A percentile compares a stretch with the other conserved stretches of the same genome.
phyloP scores from a whole-genome alignment of 2,797 vertebrate species.

The Acestrorhynchus altus region DNA sequence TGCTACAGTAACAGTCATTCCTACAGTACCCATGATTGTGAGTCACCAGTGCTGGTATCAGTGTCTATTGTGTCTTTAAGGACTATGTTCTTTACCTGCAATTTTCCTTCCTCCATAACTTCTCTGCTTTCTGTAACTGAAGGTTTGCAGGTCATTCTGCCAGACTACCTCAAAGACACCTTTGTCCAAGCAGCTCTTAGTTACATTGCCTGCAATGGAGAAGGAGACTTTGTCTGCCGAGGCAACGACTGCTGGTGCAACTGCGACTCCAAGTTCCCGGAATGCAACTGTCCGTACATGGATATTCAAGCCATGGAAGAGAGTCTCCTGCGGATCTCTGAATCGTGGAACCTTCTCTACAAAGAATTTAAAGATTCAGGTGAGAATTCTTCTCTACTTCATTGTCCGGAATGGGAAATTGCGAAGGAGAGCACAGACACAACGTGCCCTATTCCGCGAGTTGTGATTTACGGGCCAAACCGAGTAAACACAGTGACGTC shows the following conservation, averaged over 20 bases:
- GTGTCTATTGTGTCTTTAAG: not conserved
- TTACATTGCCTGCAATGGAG: slow-evolving; percentile 96
- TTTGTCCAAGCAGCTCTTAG: slow-evolving; percentile 94
- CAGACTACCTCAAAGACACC: slow-evolving; percentile 90
- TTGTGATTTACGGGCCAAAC: slow-evolving; percentile 59
- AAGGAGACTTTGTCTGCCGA: slow-evolving; percentile 93
- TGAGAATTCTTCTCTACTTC: slow-evolving; percentile 58
- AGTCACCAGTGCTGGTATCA: not conserved
- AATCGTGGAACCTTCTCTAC: slow-evolving; percentile 89
- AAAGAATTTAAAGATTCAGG: slow-evolving; percentile 96
- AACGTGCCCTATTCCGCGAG: slow-evolving; percentile 37
- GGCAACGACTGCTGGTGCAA: slow-evolving; percentile 96
- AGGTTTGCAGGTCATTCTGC: slow-evolving; percentile 95
- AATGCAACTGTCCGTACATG: slow-evolving; percentile 97
- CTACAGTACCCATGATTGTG: not conserved
- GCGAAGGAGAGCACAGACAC: slow-evolving; percentile 57
- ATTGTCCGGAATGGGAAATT: not conserved
- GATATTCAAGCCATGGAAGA: slow-evolving; percentile 98
- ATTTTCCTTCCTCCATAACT: not conserved
- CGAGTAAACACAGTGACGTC: slow-evolving; percentile 53
- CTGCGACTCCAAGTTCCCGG: slow-evolving; percentile 88
- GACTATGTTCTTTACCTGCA: no score
- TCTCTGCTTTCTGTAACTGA: slow-evolving; percentile 45
- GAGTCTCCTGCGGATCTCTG: slow-evolving; percentile 88
- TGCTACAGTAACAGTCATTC: no score